Percentiles rank a stretch among this genome's conserved stretches.
These are phyloP conservation scores for Paramuricea clavata DNA, from an alignment of 92 coral and sea anemone genomes.

Conservation along the genomic window DNA sequence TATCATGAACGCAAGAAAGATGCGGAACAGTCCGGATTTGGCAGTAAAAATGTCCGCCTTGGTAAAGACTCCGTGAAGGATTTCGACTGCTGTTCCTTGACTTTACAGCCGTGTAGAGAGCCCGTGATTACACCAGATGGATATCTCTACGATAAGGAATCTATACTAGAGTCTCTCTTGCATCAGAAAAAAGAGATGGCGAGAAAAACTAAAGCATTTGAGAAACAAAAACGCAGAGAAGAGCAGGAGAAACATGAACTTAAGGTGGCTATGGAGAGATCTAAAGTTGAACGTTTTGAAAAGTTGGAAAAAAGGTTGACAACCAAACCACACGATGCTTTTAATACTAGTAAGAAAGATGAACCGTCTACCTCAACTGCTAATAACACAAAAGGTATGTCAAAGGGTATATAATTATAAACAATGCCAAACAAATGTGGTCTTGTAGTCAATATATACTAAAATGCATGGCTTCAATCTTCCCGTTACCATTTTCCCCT, in stretches of 20 bases:
- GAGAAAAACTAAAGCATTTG: constrained; percentile 90
- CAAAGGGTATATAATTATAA: too few relatives aligned
- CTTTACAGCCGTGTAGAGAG: constrained; percentile 93
- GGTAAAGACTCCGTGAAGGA: constrained; percentile 96
- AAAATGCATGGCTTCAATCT: too few relatives aligned
- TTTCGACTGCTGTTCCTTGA: constrained; percentile 93
- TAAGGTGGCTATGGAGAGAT: constrained; percentile 70
- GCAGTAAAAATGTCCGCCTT: constrained; percentile 91
- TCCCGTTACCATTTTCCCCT: too few relatives aligned
- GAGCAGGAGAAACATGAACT: constrained; percentile 77
- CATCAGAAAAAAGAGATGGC: constrained; percentile 95
- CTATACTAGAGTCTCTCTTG: constrained; percentile 88
- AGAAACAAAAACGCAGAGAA: constrained; percentile 84
- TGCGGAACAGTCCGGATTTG: constrained; percentile 90
- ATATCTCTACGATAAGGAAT: constrained; percentile 91
- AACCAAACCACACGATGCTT: constrained; percentile 85
- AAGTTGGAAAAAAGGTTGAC: constrained; percentile 87
- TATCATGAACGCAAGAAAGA: constrained; percentile 95
- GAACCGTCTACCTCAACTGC: constrained; percentile 61
- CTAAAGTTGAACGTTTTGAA: constrained; percentile 86
- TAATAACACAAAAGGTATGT: constrained; percentile 78
- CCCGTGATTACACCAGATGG: constrained; percentile 93
- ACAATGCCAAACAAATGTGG: too few relatives aligned
- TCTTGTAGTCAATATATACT: too few relatives aligned
- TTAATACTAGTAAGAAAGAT: constrained; percentile 48